Evolutionary conservation across 2,797 vertebrate species (phyloP).

Genomic region (Scomberomorus guttatus): DNA sequence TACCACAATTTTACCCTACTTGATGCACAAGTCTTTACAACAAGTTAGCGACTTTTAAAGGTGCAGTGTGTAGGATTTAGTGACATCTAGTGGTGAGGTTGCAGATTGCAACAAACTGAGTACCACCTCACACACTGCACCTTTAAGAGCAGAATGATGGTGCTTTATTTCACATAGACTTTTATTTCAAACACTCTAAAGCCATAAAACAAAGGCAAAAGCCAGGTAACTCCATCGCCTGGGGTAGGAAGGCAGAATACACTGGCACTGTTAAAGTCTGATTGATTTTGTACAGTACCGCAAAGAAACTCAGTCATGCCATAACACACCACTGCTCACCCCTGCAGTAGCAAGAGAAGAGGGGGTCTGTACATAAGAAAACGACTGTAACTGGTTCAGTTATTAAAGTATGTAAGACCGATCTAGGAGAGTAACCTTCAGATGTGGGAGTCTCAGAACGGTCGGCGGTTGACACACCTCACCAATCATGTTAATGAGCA

Average conservation of each 20-base stretch:
- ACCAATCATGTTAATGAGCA: conserved; percentile 64
- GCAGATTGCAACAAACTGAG: too few species aligned
- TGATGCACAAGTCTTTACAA: background rate
- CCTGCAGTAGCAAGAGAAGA: background rate
- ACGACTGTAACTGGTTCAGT: background rate
- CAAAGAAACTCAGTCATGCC: background rate
- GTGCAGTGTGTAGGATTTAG: too few species aligned
- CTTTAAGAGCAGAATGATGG: too few species aligned
- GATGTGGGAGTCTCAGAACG: conserved; percentile 39
- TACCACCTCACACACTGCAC: too few species aligned
- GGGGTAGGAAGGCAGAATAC: background rate
- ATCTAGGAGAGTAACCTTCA: conserved; percentile 52
- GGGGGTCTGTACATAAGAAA: background rate
- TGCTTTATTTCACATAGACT: background rate
- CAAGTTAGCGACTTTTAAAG: background rate
- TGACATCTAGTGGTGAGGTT: too few species aligned
- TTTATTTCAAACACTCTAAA: background rate
- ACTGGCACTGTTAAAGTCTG: background rate
- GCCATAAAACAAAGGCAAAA: too few species aligned
- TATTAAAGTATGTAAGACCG: conserved; percentile 3
- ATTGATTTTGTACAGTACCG: background rate
- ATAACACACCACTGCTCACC: background rate
- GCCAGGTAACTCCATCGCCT: background rate
- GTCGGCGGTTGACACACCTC: conserved; percentile 16
- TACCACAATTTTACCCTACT: too few species aligned